phyloP scores from a whole-genome alignment of 2,797 vertebrate genomes.

The Pygocentrus nattereri region DNA sequence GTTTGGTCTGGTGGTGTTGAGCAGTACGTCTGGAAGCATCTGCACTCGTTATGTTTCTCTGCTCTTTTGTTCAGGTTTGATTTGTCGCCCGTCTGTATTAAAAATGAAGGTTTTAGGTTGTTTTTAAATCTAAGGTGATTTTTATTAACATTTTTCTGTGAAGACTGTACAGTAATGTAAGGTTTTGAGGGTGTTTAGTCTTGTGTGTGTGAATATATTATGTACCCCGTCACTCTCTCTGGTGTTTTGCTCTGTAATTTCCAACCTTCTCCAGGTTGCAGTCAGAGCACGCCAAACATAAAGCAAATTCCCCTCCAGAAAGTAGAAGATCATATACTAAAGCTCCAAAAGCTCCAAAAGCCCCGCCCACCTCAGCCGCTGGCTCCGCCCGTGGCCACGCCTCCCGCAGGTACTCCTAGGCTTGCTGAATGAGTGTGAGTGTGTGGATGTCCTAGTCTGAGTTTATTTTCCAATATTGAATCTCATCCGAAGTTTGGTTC shows the following conservation, averaged over 20 bases:
- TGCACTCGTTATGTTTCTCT: too few species aligned
- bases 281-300: conserved; percentile 99
- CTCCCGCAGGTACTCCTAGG: conserved; percentile 95
- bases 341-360: conserved; percentile 99
- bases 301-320: conserved; percentile 98
- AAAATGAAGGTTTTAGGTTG: too few species aligned
- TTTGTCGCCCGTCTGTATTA: too few species aligned
- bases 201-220: conserved; percentile 32
- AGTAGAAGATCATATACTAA: conserved; percentile 99
- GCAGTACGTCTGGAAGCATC: too few species aligned
- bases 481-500: too few species aligned
- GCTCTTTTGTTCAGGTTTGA: too few species aligned
- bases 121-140: too few species aligned
- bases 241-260: conserved; percentile 82
- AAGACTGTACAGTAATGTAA: too few species aligned
- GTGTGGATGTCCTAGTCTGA: not conserved
- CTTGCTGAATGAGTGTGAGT: conserved; percentile 65
- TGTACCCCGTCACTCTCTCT: conserved; percentile 66
- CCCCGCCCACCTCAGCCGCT: conserved; percentile 94
- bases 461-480: too few species aligned
- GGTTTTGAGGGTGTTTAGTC: too few species aligned
- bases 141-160: too few species aligned
- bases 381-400: conserved; percentile 97
- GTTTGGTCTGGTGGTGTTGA: too few species aligned
- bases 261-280: conserved; percentile 96